These are phyloP conservation scores for Bovichtus diacanthus DNA, from an alignment of 2,797 vertebrate species.

Conservation along the genomic window DNA sequence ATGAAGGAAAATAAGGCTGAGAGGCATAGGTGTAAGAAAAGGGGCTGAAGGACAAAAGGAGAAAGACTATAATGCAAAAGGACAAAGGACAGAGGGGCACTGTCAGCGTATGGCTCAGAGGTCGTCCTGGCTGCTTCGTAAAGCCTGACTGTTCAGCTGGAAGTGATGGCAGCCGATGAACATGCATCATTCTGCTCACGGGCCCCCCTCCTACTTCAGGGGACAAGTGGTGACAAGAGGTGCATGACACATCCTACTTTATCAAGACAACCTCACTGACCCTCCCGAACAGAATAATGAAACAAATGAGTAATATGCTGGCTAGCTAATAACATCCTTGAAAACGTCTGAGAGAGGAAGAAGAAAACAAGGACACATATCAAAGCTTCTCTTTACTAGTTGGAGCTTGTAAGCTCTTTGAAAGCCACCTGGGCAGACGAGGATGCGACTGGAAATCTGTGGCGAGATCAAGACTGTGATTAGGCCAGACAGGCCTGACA, in stretches of 20 bases:
- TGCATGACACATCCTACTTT: constrained; percentile 66
- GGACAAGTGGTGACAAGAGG: constrained; percentile 69
- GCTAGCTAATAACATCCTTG: constrained; percentile 45
- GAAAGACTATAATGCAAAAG: constrained; percentile 60
- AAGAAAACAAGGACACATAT: constrained; percentile 21
- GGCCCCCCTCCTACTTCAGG: constrained; percentile 52
- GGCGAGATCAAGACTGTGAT: constrained; percentile 67
- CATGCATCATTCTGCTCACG: constrained; percentile 72
- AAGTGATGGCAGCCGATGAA: constrained; percentile 66
- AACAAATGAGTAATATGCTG: constrained; percentile 49
- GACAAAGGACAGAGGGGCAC: constrained; percentile 78
- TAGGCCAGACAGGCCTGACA: constrained; percentile 79
- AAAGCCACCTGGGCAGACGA: constrained; percentile 59
- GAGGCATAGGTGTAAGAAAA: constrained; percentile 32
- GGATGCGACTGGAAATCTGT: constrained; percentile 36
- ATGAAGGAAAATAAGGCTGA: constrained; percentile 30
- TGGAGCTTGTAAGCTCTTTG: constrained; percentile 44
- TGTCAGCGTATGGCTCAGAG: constrained; percentile 69
- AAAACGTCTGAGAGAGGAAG: constrained; percentile 28
- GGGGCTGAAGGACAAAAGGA: constrained; percentile 25
- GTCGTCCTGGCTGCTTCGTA: constrained; percentile 59
- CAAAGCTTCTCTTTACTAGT: constrained; percentile 40
- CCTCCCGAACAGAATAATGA: constrained; percentile 38
- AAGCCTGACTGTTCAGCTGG: constrained; percentile 73
- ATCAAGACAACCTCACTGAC: constrained; percentile 55